Evolutionary conservation across 2,797 vertebrate genomes (phyloP).

Genomic region (Hirundo rustica): DNA sequence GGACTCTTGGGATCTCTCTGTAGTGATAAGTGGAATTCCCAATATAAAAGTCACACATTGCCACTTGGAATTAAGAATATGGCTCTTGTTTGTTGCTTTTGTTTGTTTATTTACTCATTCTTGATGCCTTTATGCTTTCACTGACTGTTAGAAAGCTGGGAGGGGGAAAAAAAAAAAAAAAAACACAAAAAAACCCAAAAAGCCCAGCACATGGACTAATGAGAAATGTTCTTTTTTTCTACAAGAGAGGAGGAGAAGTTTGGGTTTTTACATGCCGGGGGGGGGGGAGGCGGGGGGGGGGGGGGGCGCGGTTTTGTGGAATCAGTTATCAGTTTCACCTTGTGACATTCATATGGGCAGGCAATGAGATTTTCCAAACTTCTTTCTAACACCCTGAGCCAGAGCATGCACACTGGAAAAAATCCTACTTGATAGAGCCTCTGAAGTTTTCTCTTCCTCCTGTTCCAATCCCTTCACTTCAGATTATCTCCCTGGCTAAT

Average conservation of each 20-base stretch:
- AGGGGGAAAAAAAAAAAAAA: neutral
- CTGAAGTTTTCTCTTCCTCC: neutral
- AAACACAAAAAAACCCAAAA: too few species aligned
- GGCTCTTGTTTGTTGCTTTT: neutral
- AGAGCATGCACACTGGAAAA: neutral
- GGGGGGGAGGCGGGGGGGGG: too few species aligned
- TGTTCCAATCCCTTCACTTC: fast-evolving
- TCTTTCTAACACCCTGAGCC: neutral
- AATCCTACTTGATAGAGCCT: neutral
- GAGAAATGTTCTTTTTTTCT: neutral
- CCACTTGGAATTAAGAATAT: neutral
- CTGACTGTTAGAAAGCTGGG: neutral
- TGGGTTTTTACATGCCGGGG: neutral
- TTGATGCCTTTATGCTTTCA: neutral
- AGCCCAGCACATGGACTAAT: neutral
- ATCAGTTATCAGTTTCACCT: neutral
- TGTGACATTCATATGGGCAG: neutral
- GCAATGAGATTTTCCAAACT: neutral
- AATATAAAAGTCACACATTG: neutral
- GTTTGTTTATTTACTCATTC: neutral
- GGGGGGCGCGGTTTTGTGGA: too few species aligned
- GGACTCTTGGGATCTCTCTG: neutral
- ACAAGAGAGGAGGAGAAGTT: neutral
- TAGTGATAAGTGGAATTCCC: neutral
- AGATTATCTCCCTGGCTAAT: neutral